A percentile compares a stretch with the other conserved stretches of the same genome.
phyloP scores from a whole-genome alignment of 2,113 vertebrate genomes.

The Gobiocypris rarus region DNA sequence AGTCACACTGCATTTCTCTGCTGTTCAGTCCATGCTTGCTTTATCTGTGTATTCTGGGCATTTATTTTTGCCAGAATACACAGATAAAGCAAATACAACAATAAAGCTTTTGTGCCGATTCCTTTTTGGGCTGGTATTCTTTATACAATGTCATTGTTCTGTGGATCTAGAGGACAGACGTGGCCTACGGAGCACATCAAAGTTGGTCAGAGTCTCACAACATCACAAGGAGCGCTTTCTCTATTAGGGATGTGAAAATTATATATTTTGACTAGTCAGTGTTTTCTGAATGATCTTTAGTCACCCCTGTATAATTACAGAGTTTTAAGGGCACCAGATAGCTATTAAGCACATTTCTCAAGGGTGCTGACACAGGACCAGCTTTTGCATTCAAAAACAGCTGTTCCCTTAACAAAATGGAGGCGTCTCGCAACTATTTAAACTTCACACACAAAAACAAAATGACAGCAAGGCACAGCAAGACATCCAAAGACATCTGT shows the following conservation, averaged over 20 bases:
- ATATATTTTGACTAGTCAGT: background rate
- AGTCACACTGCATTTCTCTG: constrained; percentile 23
- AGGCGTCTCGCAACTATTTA: background rate
- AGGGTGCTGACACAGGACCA: background rate
- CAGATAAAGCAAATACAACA: too few species aligned
- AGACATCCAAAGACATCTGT: background rate
- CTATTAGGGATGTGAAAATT: too few species aligned
- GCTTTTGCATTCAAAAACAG: background rate
- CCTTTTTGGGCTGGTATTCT: background rate
- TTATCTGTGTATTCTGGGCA: background rate
- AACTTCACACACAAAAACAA: background rate
- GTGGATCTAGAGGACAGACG: background rate
- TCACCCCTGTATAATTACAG: background rate
- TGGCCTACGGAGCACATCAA: background rate
- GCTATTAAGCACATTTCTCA: background rate
- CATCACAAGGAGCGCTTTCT: background rate
- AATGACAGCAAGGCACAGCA: background rate
- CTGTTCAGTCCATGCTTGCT: background rate
- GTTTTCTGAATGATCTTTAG: background rate
- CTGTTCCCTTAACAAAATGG: background rate
- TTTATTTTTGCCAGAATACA: background rate
- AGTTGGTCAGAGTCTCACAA: background rate
- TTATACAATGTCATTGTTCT: background rate
- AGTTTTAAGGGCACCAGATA: background rate
- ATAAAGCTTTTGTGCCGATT: background rate